Evolutionary conservation across 2,113 vertebrate species (phyloP).

Genomic region (Bungarus multicinctus): DNA sequence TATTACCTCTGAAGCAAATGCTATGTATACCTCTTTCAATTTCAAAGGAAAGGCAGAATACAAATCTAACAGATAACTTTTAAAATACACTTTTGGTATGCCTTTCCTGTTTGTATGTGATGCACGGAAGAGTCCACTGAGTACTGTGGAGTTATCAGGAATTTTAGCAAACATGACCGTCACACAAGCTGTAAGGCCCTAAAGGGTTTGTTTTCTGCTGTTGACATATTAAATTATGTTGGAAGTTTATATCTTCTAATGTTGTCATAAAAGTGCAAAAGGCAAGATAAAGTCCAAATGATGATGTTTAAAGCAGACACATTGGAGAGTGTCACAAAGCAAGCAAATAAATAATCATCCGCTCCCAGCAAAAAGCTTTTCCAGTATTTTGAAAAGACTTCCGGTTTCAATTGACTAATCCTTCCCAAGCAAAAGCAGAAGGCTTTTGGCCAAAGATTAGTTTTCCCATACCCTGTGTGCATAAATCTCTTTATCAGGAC

Average conservation of each 20-base stretch:
- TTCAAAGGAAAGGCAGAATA: background rate
- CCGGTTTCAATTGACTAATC: slow-evolving; percentile 60
- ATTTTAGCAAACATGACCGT: background rate
- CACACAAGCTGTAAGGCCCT: background rate
- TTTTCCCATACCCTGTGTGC: slow-evolving; percentile 52
- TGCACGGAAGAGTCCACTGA: background rate
- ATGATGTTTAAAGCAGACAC: slow-evolving; percentile 35
- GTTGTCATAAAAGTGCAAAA: slow-evolving; percentile 18
- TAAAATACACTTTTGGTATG: background rate
- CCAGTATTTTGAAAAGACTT: slow-evolving; percentile 32
- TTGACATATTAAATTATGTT: slow-evolving; percentile 24
- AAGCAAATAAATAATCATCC: slow-evolving; percentile 30
- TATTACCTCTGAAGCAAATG: background rate
- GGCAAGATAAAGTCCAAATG: slow-evolving; percentile 54
- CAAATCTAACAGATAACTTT: background rate
- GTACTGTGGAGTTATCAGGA: background rate
- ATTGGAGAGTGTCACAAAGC: slow-evolving; percentile 62
- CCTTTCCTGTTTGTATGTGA: background rate
- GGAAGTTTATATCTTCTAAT: slow-evolving; percentile 16
- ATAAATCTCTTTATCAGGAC: slow-evolving; percentile 50
- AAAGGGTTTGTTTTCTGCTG: background rate
- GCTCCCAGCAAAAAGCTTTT: slow-evolving; percentile 37
- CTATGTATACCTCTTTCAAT: background rate
- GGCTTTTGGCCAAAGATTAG: slow-evolving; percentile 61
- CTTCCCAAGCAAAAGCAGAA: slow-evolving; percentile 53